Evolutionary conservation across 2,113 vertebrate genomes (phyloP), one percentile per base, ranked within the genome.

Genomic region (Zosterops borbonicus): DNA sequence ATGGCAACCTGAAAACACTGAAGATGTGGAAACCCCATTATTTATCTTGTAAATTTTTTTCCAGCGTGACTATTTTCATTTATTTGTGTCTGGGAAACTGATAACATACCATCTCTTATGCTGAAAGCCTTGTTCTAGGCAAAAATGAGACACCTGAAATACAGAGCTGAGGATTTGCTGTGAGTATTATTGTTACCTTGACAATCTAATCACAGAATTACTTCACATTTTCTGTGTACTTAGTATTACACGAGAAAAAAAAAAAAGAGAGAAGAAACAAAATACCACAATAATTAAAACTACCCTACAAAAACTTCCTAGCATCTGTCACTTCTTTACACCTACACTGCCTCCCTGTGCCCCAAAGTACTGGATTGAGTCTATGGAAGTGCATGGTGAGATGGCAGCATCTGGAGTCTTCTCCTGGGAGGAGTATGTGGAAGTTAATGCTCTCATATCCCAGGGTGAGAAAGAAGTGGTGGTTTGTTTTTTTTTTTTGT

Each of bases 271-370:
- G 14, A 70, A 53, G 19, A 52, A 78, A 44, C 0, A 25, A 65
- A 71, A 23, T 6, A 15, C 11, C n/a, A 44, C 12, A 62, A 37
- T 37, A n/a, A 62, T 79, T 50, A 5, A 75, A 78, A 85, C 5
- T 28, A 13, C 17, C 50, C 19, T 41, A 67, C 8, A 58, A 53
- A 90, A 64, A 3, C 3, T 25, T 52, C 41, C 33, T 68, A 29
- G 4, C 2, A 53, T 29, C 28, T 78, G 9, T 8, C 10, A 5
- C 33, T 74, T 41, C 41, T 60, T 76, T 56, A 12, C 9, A 22
- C 10, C 68, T 68, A 5, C 31, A 4, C 14, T 83, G 6, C 2
- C 5, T 14, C 2, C 2, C n/a, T 24, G 16, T 3, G 9, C 52
- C 55, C 41, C 55, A 35, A 47, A 60, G 16, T 14, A 35, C 20